Evolutionary conservation across 2,113 vertebrate genomes (phyloP), one percentile per base, ranked within the genome.

Genomic region (Mugil cephalus): DNA sequence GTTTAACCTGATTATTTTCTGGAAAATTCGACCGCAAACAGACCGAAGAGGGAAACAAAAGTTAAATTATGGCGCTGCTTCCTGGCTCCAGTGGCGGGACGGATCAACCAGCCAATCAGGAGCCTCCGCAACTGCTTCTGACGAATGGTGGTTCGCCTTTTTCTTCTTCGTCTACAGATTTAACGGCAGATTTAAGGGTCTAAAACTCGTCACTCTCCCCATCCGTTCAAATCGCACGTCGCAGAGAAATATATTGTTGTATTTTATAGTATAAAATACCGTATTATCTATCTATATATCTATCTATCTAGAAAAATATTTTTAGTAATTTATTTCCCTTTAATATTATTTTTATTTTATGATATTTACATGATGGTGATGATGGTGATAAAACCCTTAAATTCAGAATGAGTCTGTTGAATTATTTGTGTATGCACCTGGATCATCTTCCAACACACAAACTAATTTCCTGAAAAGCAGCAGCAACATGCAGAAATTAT

Each of bases 61-160:
- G 18, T 17, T 47, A 46, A 15, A 86, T 84, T 71, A 62, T 92
- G 90, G 93, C 94, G 93, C 93, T 89, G 91, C 91, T 93, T 92
- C 72, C 30, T 43, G 9, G 30, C 69, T 66, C 36, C 51, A 75
- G 76, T 91, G 91, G 94, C 93, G 93, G 88, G 90, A 79, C 54
- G 24, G 30, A 19, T 36, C 36, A 6, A 1, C 8, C 24, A 77
- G 59, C 93, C 91, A 93, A 93, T 94, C n/a, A 59, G 79, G 39
- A 90, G 52, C 43, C 66, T 2, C 1, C 1, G 42, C 4, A n/a
- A 35, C 1, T 30, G 10, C 19, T 4, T 11, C 70, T 58, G 77
- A 70, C 92, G 91, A 89, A 92, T 92, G 7, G 9, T 8, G 30
- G 51, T 55, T 1, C 43, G 1, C 8, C 6, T n/a, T 13, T 8